Evolutionary conservation across 2,888 invertebrate species (phyloP).

Genomic region (Acleris literana): DNA sequence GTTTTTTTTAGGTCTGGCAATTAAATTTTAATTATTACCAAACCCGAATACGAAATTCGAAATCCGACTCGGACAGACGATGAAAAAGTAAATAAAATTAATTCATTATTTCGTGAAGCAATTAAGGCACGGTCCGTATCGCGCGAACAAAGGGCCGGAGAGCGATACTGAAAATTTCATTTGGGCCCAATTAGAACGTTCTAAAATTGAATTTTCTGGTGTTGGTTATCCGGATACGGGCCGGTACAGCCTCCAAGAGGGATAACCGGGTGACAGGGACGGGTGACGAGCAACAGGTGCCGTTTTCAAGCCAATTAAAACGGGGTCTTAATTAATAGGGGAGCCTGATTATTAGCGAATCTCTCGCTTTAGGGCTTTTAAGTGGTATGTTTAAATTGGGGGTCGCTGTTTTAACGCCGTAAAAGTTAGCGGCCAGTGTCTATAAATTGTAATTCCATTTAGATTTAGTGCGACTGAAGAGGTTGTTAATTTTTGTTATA

Average conservation of each 20-base stretch:
- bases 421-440: conserved; percentile 3
- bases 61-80: conserved; percentile 39
- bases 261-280: conserved; percentile 57
- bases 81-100: conserved; percentile 62
- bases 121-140: conserved; percentile 65
- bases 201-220: conserved; percentile 77
- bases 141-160: conserved; percentile 68
- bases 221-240: conserved; percentile 81
- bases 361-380: conserved; percentile 69
- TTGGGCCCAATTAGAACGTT: conserved; percentile 75
- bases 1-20: background rate
- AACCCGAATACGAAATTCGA: conserved; percentile 39
- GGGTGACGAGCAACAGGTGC: conserved; percentile 76
- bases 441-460: background rate
- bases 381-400: conserved; percentile 57
- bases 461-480: background rate
- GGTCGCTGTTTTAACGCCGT: conserved; percentile 18
- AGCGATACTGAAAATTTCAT: conserved; percentile 75
- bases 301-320: conserved; percentile 81
- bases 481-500: too few relatives aligned
- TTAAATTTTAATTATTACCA: conserved; percentile 29
- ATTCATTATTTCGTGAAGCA: conserved; percentile 71
- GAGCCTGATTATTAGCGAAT: conserved; percentile 79
- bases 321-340: conserved; percentile 81
- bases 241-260: conserved; percentile 60